Evolutionary conservation across 2,797 vertebrate species (phyloP), one percentile per base, ranked within the genome.

Genomic region (Protonibea diacanthus): DNA sequence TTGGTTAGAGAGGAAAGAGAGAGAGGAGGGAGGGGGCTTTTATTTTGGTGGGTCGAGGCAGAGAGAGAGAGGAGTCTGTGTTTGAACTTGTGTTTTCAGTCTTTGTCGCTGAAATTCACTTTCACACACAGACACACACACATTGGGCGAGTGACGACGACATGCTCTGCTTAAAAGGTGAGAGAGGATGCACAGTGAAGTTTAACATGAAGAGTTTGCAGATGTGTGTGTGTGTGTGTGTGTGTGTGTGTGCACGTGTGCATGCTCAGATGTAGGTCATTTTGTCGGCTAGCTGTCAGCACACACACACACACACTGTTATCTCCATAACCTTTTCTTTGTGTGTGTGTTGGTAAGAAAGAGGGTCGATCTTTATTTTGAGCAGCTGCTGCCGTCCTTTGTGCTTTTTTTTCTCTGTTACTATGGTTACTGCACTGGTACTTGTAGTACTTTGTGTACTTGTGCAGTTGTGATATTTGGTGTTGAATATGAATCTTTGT

Each of bases 161-260:
- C 81, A 89, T 91, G 90, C 82, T 82, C 69, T 89, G 89, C 71
- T 68, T 86, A 6, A 88, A 85, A 88, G 90, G 90, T 91, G 81
- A 88, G 88, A 42, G 29, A 33, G 25, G 9, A 44, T 18, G 27
- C 25, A 21, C 23, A 20, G 8, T 42, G 12, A 42, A 52, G 45
- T 53, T 63, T 27, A 18, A 38, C 5, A 47, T 45, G 33, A 45
- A 60, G 72, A 51, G 15, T 13, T 48, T 71, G 67, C 62, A 56
- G 10, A 53, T 47, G 21, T n/a, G 21, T 59, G 29, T 45, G n/a
- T 40, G 53, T 71, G 44, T 52, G 52, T 71, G 55, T 61, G 8
- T 61, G 58, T 63, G 66, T 75, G 71, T 60, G 55, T 68, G 52
- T 63, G 49, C 62, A 45, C 57, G 49, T 57, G 60, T 38, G 57